A percentile compares a stretch with the other conserved stretches of the same genome.
These are phyloP conservation scores for Schizopygopsis malacanthus DNA, from an alignment of 2,797 vertebrate genomes.

Conservation along the genomic window DNA sequence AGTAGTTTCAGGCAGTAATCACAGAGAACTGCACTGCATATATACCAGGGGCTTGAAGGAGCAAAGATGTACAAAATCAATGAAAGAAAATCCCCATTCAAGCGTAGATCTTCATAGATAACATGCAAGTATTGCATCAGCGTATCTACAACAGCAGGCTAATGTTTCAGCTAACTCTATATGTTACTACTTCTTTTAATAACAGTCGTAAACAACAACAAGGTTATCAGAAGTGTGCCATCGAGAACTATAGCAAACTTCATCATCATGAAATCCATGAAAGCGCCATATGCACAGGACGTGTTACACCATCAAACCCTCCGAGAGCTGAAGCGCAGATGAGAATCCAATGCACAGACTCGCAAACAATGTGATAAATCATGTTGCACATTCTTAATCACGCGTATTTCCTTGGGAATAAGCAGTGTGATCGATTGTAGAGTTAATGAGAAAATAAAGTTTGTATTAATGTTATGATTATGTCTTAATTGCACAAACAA, in stretches of 20 bases:
- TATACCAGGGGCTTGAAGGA: neutral
- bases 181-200: neutral
- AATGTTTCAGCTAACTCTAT: neutral
- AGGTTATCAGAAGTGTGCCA: constrained; percentile 23
- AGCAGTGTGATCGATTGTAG: constrained; percentile 9
- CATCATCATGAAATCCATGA: constrained; percentile 6
- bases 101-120: neutral
- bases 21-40: constrained; percentile 1
- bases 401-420: constrained; percentile 11
- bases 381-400: constrained; percentile 12
- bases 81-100: neutral
- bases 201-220: neutral
- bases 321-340: constrained; percentile 14
- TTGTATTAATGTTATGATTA: constrained; percentile 43
- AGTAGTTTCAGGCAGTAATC: constrained; percentile 28
- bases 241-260: constrained; percentile 16
- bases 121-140: neutral
- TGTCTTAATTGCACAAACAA: constrained; percentile 19
- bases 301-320: constrained; percentile 10
- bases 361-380: constrained; percentile 34
- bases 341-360: constrained; percentile 20
- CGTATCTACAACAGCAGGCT: neutral
- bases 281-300: neutral
- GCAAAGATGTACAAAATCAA: neutral
- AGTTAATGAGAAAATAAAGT: constrained; percentile 27